Evolutionary conservation across 2,888 invertebrate species (phyloP).

Genomic region (Gryllus longicercus): DNA sequence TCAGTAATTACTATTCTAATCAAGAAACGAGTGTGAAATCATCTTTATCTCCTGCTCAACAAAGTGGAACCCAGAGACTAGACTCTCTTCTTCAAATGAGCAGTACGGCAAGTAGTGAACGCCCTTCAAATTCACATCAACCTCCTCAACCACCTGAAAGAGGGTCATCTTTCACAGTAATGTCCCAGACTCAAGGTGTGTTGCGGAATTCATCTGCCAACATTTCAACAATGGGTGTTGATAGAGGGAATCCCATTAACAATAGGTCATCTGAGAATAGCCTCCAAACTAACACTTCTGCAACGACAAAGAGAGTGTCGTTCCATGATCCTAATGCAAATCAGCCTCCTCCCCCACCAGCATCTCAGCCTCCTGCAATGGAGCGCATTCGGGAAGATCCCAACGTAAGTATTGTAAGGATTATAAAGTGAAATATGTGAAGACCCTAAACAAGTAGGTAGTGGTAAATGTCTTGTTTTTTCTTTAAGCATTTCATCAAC

Average conservation of each 20-base stretch:
- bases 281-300: conserved; percentile 38
- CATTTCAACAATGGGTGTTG: conserved; percentile 26
- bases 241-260: conserved; percentile 24
- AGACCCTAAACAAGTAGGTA: no score
- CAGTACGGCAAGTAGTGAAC: conserved; percentile 18
- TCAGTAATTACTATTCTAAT: conserved; percentile 23
- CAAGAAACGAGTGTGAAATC: conserved; percentile 18
- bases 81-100: conserved; percentile 38
- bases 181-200: conserved; percentile 62
- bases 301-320: conserved; percentile 64
- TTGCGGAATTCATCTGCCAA: conserved; percentile 44
- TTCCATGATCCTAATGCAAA: conserved; percentile 60
- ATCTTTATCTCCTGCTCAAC: conserved; percentile 18
- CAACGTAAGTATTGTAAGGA: conserved; percentile 60
- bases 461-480: conserved; percentile 21
- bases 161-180: conserved; percentile 82
- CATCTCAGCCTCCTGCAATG: conserved; percentile 42
- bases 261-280: not conserved
- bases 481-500: conserved; percentile 67
- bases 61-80: conserved; percentile 38
- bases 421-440: not conserved
- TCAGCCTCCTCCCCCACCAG: conserved; percentile 33
- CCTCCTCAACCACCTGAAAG: conserved; percentile 74
- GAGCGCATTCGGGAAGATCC: conserved; percentile 72
- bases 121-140: not conserved